Evolutionary conservation across 2,797 vertebrate genomes (phyloP), one percentile per base, ranked within the genome.

Genomic region (Triplophysa bombifrons): DNA sequence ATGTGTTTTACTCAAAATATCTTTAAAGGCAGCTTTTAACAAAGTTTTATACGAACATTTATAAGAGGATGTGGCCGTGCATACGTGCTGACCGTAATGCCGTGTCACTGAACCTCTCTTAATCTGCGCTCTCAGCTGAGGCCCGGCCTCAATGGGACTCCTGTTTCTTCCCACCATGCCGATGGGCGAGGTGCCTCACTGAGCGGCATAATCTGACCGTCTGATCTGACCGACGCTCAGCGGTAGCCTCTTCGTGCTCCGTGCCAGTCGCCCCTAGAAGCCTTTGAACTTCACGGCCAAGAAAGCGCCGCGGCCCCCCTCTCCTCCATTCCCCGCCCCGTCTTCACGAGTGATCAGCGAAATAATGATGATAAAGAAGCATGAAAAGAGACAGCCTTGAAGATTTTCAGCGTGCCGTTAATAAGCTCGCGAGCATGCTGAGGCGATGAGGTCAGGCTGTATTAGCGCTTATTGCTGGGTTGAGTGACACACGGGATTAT

Each of bases 241-340:
- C 86, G 85, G 88, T 88, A 87, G 88, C 82, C 81, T 66, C 82
- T 81, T 91, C 86, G 82, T 85, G 84, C 87, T 12, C 12, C 51
- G 82, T 81, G 87, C 86, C 87, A 86, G 70, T 80, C 70, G 19
- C 51, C 66, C 51, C 74, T 20, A 22, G 19, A 83, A 83, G 89
- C 86, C 90, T 93, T 93, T 92, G 92, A 93, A 92, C 90, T 88
- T 22, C 0, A 58, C 78, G 85, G 89, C 92, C 92, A 92, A 92
- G 87, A 92, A 90, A 90, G 87, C 41, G 1, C 73, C 11, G 66
- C 19, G 6, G 76, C 27, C 50, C 66, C 58, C 34, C 66, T 30
- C 2, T 22, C 70, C 64, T 34, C 65, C 66, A 44, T 64, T 34
- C 51, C 34, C 55, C 22, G 11, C 60, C 53, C 72, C 46, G 67